Percentiles rank a stretch among this genome's conserved stretches.
These are phyloP conservation scores for Sinocyclocheilus maitianheensis DNA, from an alignment of 2,113 vertebrate species.

Conservation along the genomic window DNA sequence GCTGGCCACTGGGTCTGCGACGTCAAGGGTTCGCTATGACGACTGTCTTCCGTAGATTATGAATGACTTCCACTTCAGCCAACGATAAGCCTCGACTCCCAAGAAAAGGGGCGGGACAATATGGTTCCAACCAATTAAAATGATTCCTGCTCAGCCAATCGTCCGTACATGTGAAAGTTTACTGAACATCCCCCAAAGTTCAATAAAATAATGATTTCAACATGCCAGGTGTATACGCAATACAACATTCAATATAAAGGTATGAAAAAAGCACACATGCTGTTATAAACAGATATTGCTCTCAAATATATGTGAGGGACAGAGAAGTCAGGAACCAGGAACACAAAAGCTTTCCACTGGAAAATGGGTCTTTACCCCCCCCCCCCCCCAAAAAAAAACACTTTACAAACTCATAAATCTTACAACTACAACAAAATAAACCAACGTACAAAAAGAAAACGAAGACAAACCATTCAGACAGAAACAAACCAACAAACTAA, in stretches of 20 bases:
- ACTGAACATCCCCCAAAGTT: slow-evolving; percentile 13
- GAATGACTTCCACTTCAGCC: slow-evolving; percentile 62
- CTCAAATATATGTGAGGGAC: neutral
- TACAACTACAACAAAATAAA: too few species aligned
- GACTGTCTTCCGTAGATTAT: slow-evolving; percentile 54
- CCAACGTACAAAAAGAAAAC: too few species aligned
- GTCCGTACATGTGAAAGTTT: slow-evolving; percentile 44
- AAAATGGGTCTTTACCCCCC: too few species aligned
- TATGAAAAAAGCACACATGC: neutral
- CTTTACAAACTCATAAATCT: too few species aligned
- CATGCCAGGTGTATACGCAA: neutral
- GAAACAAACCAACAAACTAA: too few species aligned
- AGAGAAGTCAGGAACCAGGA: too few species aligned
- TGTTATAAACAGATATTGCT: neutral
- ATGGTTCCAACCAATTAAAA: slow-evolving; percentile 24
- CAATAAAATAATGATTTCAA: neutral
- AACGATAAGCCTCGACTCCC: slow-evolving; percentile 19
- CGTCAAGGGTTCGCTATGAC: slow-evolving; percentile 67
- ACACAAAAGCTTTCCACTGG: too few species aligned
- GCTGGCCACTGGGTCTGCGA: slow-evolving; percentile 71
- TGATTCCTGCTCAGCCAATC: slow-evolving; percentile 36
- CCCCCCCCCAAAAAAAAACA: too few species aligned
- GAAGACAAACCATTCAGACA: too few species aligned
- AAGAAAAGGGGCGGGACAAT: slow-evolving; percentile 25
- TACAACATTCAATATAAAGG: neutral